Evolutionary conservation across 1,140 invertebrate genomes (phyloP), one percentile per base, ranked within the genome.

Genomic region (Neodiprion fabricii): DNA sequence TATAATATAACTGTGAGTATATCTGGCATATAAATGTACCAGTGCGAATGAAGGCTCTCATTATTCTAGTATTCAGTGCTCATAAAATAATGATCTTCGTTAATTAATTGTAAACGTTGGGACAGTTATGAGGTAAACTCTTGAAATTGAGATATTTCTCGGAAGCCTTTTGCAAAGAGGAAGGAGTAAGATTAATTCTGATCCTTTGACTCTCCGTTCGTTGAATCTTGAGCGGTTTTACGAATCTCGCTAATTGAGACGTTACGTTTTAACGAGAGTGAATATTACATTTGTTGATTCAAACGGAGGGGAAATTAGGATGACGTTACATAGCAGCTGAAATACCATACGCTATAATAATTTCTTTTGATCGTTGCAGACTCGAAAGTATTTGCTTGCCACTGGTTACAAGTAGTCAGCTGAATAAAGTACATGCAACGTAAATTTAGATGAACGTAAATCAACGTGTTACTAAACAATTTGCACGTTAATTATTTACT

Each of bases 181-280:
- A 50, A 21, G 69, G 5, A 69, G 67, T 23, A 69, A 69, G 67
- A 69, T 69, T 69, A 69, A 11, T 21, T 69, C 21, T 69, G 67
- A 69, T 14, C 67, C 21, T 69, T 69, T 21, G 48, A 71, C 70
- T 50, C 21, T 49, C 48, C 48, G 23, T 71, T 48, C 48, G 17
- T 48, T 23, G 48, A 14, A 40, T 12, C 12, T 71, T 17, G 14
- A 48, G 47, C 40, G 49, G 69, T 61, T 77, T 74, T 48, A 76
- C 77, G 79, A 78, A 78, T 75, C 78, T 78, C 75, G 75, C 75
- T 79, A 84, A 82, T 81, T 81, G 79, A 81, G 75, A 82, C 72
- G 75, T 80, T 79, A 76, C 75, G 73, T 77, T 78, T 78, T 78
- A 61, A 61, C n/a, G 53, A 61, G n/a, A 17, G 53, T 14, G 9